A percentile compares a stretch with the other conserved stretches of the same genome.
These are phyloP conservation scores for Hydrocynus forskahlii DNA, from an alignment of 2,797 vertebrate genomes.

Conservation along the genomic window DNA sequence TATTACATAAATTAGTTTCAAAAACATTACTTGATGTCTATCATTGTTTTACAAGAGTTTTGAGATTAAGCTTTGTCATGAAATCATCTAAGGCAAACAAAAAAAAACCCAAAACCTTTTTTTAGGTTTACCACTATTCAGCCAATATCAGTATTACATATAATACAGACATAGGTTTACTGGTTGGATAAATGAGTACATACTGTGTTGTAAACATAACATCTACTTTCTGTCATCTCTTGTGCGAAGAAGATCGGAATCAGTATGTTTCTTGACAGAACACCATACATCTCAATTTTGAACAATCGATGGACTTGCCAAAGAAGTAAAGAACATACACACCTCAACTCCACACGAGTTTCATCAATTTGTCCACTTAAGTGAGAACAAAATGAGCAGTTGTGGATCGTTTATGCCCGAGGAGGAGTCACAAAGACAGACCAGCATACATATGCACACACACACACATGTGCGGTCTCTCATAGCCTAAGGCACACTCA, in stretches of 20 bases:
- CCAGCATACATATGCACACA: no score
- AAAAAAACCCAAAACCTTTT: neutral
- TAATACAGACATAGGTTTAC: neutral
- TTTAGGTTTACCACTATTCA: neutral
- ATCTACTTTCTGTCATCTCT: no score
- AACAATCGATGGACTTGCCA: slow-evolving; percentile 45
- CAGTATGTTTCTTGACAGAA: no score
- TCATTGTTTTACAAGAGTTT: no score
- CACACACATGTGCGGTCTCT: slow-evolving; percentile 37
- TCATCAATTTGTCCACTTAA: slow-evolving; percentile 68
- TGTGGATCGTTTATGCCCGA: slow-evolving; percentile 63
- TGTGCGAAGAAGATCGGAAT: neutral
- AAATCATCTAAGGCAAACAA: neutral
- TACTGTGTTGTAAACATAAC: no score
- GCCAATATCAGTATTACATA: neutral
- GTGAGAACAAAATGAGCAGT: slow-evolving; percentile 70
- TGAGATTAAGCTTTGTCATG: no score
- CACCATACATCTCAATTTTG: neutral
- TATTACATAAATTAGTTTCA: no score
- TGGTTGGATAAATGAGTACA: no score
- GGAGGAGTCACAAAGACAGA: slow-evolving; percentile 58
- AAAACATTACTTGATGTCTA: no score
- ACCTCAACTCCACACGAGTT: slow-evolving; percentile 58
- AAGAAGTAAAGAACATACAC: slow-evolving; percentile 42
- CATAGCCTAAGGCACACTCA: slow-evolving; percentile 42